These are phyloP conservation scores for Choristoneura fumiferana DNA, from an alignment of 1,140 invertebrate genomes.

Conservation along the genomic window DNA sequence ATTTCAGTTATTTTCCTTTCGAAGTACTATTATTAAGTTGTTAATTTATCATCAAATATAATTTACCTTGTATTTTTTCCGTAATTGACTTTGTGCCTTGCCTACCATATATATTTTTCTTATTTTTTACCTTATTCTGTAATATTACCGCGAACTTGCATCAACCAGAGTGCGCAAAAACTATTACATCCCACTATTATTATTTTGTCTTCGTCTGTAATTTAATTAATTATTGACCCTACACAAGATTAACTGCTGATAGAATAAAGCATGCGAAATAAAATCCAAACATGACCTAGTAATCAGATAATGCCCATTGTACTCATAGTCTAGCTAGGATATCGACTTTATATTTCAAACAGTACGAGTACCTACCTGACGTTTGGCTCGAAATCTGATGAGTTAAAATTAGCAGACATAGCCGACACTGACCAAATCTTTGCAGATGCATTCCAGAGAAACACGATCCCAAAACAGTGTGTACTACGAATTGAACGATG, in stretches of 20 bases:
- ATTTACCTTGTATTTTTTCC: too few relatives aligned
- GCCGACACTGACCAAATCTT: neutral
- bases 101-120: too few relatives aligned
- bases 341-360: neutral
- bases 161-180: neutral
- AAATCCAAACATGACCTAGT: slow-evolving; percentile 5
- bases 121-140: neutral
- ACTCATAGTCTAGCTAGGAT: slow-evolving; percentile 9
- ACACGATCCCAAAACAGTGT: neutral
- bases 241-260: neutral
- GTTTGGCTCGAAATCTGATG: neutral
- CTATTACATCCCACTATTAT: slow-evolving; percentile 3
- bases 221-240: neutral
- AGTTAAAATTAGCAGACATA: slow-evolving; percentile 3
- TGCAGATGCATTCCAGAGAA: slow-evolving; percentile 8
- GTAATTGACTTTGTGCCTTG: too few relatives aligned
- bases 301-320: neutral
- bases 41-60: too few relatives aligned
- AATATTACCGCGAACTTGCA: slow-evolving; percentile 1
- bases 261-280: neutral
- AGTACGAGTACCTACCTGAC: neutral
- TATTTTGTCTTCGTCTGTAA: neutral
- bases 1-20: too few relatives aligned
- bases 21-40: too few relatives aligned
- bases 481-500: neutral